phyloP scores from a whole-genome alignment of 2,113 vertebrate species.

The Clupea harengus region DNA sequence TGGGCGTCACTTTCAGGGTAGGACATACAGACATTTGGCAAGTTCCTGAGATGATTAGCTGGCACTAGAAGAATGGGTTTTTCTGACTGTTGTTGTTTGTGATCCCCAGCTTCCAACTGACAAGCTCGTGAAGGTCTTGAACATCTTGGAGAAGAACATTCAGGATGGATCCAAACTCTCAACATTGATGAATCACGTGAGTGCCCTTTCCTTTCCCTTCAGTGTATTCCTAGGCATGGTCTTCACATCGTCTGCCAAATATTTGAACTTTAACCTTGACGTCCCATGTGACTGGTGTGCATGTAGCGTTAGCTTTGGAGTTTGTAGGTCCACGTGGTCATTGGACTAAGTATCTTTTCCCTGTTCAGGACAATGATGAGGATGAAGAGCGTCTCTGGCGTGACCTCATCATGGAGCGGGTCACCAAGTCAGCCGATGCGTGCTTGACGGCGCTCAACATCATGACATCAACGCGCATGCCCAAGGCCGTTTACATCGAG shows the following conservation, averaged over 20 bases:
- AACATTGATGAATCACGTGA: constrained; percentile 90
- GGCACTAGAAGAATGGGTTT: constrained; percentile 78
- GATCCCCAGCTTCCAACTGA: constrained; percentile 87
- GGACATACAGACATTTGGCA: background rate
- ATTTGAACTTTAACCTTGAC: too few relatives aligned
- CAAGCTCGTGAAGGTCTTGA: constrained; percentile 93
- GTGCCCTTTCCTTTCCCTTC: constrained; percentile 39
- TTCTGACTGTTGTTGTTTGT: constrained; percentile 35
- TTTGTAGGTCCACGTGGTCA: background rate
- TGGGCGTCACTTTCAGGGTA: constrained; percentile 96
- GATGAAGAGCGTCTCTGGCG: constrained; percentile 95
- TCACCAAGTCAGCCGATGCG: constrained; percentile 95
- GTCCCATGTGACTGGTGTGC: background rate
- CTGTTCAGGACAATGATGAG: constrained; percentile 88
- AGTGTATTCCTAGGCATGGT: background rate
- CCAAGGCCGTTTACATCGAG: constrained; percentile 97
- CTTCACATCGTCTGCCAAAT: too few relatives aligned
- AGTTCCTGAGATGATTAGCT: background rate
- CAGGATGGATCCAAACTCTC: constrained; percentile 91
- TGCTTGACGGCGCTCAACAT: constrained; percentile 95
- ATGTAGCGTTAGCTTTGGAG: too few relatives aligned
- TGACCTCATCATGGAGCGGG: constrained; percentile 97
- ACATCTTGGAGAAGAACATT: constrained; percentile 98
- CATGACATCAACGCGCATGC: constrained; percentile 95
- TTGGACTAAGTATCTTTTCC: background rate